Evolutionary conservation across 2,113 vertebrate species (phyloP).

Genomic region (Pygathrix nemaeus): DNA sequence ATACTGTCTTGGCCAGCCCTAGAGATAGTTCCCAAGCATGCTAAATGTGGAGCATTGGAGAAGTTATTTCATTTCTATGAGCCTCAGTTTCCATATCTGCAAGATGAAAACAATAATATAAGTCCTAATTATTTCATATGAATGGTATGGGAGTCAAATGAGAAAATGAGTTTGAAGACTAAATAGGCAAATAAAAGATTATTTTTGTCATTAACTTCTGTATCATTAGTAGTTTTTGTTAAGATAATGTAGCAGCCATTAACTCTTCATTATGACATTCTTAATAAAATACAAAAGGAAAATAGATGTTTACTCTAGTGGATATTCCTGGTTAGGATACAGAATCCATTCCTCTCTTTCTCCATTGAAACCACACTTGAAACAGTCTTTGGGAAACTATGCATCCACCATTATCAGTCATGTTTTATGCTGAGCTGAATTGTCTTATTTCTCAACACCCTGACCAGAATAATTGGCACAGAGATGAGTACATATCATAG

Average conservation of each 20-base stretch:
- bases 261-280: conserved; percentile 9
- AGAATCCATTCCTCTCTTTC: background rate
- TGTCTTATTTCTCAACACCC: background rate
- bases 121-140: background rate
- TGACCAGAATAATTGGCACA: background rate
- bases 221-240: background rate
- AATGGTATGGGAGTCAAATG: background rate
- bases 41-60: background rate
- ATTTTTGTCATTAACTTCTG: background rate
- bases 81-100: background rate
- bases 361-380: background rate
- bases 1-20: background rate
- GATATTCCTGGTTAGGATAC: background rate
- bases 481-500: background rate
- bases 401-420: background rate
- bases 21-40: background rate
- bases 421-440: background rate
- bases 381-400: background rate
- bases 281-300: conserved; percentile 43
- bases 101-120: background rate
- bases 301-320: background rate
- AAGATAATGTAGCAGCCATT: background rate
- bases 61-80: conserved; percentile 18
- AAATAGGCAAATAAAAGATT: background rate
- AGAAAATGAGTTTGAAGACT: background rate